Evolutionary conservation across 2,888 invertebrate genomes (phyloP).

Genomic region (Allolobophora icterica): DNA sequence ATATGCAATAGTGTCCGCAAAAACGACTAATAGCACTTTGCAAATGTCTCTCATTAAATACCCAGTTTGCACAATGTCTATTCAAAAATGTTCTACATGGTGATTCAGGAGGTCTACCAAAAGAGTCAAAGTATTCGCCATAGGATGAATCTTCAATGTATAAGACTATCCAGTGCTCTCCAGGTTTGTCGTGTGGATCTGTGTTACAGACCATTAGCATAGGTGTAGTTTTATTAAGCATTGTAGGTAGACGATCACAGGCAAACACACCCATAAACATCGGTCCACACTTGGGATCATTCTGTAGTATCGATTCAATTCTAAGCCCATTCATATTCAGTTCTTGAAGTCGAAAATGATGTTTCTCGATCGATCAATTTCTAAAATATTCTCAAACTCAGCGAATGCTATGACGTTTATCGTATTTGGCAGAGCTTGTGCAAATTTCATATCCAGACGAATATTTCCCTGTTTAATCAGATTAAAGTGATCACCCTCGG

Average conservation of each 20-base stretch:
- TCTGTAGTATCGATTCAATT: not conserved
- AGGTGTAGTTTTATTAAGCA: not conserved
- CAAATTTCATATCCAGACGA: conserved; percentile 25
- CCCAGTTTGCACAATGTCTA: not conserved
- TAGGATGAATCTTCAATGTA: not conserved
- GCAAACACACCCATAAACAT: conserved; percentile 19
- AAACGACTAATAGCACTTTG: too few species aligned
- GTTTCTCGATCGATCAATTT: conserved; percentile 1
- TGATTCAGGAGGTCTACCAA: not conserved
- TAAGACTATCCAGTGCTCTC: conserved; percentile 25
- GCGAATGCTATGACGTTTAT: conserved; percentile 12
- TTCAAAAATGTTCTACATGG: not conserved
- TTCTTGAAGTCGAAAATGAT: conserved; percentile 28
- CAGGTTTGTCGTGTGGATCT: not conserved
- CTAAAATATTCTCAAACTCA: conserved; percentile 22
- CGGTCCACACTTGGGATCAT: not conserved
- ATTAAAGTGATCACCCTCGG: conserved; percentile 27
- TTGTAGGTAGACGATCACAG: not conserved
- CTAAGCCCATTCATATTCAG: not conserved
- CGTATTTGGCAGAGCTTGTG: not conserved
- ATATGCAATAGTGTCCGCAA: too few species aligned
- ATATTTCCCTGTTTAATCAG: not conserved
- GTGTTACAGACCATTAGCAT: not conserved
- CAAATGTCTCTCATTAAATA: not conserved
- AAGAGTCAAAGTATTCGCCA: conserved; percentile 31